Base-by-base conservation (phyloP, 2,888 invertebrate species). In the Osedax frankpressi region DNA sequence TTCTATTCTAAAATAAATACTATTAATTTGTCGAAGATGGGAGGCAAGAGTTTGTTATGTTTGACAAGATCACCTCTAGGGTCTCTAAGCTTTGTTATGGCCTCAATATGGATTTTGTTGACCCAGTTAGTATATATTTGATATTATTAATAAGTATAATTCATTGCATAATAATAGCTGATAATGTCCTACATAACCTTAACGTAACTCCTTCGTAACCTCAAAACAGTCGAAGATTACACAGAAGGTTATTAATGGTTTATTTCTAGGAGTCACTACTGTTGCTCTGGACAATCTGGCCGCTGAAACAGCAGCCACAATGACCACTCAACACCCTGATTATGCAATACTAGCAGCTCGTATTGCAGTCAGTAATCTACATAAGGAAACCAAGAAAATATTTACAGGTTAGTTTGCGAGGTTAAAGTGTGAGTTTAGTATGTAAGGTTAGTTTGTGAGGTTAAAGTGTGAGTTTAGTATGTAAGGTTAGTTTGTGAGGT, bases 271-370 rank as follows among this genome's bases (percentile, higher is more conserved):
- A 19, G 96, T 99, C 1, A 94, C 94, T 3, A 98, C 97, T 0
- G 91, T 94, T 25, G 95, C 98, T 83, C 86, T 98, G 79, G 98
- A 98, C 85, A 97, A 95, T 83, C 87, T 98, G 77, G 97, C 98
- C 67, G 98, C 98, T 0, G 97, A 98, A 86, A 97, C 93, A 62
- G 93, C 97, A n/a, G 97, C 97, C 14, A 93, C 93, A 30, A 92
- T 96, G 91, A 96, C 97, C 0, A 94, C 94, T 1, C 90, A 91
- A 81, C 97, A 98, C 86, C 94, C 96, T 0, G 97, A 98, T 86
- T 98, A 97, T 87, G 96, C 87, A 44, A 81, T 86, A 29, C 83
- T 88, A 1, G 88, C 88, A 24, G 88, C 87, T 19, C 88, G 97
- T 78, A 91, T 98, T 81, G 96, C 94, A 3, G 90, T 98, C 67